Evolutionary conservation across 2,888 invertebrate species (phyloP).

Genomic region (Lepas anatifera): DNA sequence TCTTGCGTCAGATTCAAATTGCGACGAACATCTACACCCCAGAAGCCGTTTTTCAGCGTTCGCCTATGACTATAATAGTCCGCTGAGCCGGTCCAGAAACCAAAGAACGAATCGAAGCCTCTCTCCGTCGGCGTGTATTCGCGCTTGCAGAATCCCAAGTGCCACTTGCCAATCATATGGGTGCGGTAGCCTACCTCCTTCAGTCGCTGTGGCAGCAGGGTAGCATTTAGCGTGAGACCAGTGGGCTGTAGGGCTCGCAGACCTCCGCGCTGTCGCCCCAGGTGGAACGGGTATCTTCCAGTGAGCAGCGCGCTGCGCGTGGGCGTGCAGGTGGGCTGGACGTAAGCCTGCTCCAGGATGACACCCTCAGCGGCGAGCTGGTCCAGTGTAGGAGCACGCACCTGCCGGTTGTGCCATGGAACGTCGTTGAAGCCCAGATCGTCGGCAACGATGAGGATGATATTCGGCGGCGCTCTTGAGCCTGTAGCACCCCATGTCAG

Average conservation of each 20-base stretch:
- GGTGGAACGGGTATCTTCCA: constrained; percentile 82
- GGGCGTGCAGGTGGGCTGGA: constrained; percentile 77
- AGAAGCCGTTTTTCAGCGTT: constrained; percentile 43
- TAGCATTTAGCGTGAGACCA: constrained; percentile 67
- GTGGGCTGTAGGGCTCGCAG: constrained; percentile 64
- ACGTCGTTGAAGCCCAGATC: constrained; percentile 24
- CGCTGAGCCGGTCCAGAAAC: constrained; percentile 78
- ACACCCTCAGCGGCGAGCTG: constrained; percentile 43
- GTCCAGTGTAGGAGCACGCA: constrained; percentile 35
- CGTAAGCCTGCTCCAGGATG: constrained; percentile 74
- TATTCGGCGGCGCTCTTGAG: too few species aligned
- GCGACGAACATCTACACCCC: constrained; percentile 83
- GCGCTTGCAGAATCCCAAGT: constrained; percentile 60
- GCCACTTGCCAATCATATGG: constrained; percentile 76
- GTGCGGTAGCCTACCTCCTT: constrained; percentile 65
- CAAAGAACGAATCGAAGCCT: constrained; percentile 69
- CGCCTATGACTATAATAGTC: constrained; percentile 77
- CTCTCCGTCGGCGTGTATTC: constrained; percentile 61
- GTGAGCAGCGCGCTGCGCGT: constrained; percentile 80
- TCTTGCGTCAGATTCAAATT: constrained; percentile 80
- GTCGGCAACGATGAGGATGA: constrained; percentile 19
- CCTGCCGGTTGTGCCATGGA: constrained; percentile 33
- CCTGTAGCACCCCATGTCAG: too few species aligned
- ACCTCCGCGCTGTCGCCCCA: constrained; percentile 58
- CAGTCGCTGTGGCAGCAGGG: constrained; percentile 67